Conservation (phyloP, 1,140 invertebrate species). For the Nylanderia fulva region DNA sequence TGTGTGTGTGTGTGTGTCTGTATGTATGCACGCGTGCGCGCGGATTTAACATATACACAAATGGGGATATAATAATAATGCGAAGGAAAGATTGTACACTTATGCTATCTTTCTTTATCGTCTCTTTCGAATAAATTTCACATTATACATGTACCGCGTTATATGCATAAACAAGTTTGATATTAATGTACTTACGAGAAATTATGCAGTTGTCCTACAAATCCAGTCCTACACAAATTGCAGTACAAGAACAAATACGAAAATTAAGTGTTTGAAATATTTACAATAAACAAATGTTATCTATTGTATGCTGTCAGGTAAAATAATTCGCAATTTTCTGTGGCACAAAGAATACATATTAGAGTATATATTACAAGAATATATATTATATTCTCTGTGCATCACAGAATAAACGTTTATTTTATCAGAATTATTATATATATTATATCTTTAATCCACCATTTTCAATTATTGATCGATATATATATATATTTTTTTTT, state of each 20-base stretch:
- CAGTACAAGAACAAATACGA: constrained; percentile 50
- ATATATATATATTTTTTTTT: too few species aligned
- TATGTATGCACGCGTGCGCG: background rate
- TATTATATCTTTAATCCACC: background rate
- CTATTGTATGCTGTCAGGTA: constrained; percentile 19
- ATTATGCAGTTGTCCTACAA: constrained; percentile 47
- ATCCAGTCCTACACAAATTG: constrained; percentile 49
- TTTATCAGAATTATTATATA: constrained; percentile 6
- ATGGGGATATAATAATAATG: constrained; percentile 29
- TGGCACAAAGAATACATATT: constrained; percentile 19
- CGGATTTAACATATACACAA: constrained; percentile 26
- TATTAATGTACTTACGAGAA: constrained; percentile 58
- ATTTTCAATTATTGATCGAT: background rate
- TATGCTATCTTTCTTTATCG: constrained; percentile 25
- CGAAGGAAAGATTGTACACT: constrained; percentile 20
- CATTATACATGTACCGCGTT: constrained; percentile 29
- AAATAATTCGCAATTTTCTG: constrained; percentile 42
- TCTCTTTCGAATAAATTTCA: constrained; percentile 36
- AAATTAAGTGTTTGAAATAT: constrained; percentile 41
- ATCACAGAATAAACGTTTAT: background rate
- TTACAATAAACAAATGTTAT: constrained; percentile 50
- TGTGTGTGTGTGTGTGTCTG: too few species aligned
- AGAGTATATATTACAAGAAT: constrained; percentile 10
- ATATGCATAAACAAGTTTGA: constrained; percentile 48
- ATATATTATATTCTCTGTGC: constrained; percentile 17